Evolutionary conservation across 2,797 vertebrate genomes (phyloP).

Genomic region (Carduelis carduelis): DNA sequence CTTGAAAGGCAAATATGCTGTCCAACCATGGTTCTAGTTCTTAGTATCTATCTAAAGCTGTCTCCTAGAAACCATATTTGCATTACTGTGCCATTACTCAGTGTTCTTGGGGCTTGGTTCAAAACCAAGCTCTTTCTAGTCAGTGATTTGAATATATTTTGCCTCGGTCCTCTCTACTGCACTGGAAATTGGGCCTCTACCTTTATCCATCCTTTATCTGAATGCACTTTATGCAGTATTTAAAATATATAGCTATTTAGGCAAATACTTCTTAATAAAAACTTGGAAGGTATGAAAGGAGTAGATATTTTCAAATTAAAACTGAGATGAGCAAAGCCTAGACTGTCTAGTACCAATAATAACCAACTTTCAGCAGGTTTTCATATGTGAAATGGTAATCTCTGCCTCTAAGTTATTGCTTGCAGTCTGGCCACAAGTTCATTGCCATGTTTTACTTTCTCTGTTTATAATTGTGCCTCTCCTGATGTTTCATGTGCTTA

Average conservation of each 20-base stretch:
- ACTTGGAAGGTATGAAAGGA: background rate
- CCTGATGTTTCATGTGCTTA: conserved; percentile 6
- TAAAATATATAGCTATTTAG: background rate
- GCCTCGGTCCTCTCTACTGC: background rate
- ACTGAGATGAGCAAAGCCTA: background rate
- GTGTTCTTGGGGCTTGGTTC: background rate
- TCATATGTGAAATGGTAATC: background rate
- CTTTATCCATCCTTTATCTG: background rate
- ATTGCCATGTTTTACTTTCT: background rate
- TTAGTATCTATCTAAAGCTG: background rate
- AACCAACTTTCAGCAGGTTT: background rate
- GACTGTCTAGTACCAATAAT: background rate
- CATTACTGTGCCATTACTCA: conserved; percentile 17
- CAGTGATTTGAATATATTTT: background rate
- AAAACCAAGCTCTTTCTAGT: background rate
- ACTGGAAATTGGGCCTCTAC: background rate
- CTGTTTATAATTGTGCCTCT: conserved; percentile 50
- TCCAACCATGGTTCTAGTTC: background rate
- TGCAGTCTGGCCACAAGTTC: background rate
- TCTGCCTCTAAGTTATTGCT: conserved; percentile 3
- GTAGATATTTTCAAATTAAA: background rate
- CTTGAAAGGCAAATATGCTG: background rate
- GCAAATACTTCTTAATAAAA: background rate
- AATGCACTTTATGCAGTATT: conserved; percentile 39
- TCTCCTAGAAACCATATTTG: background rate